Evolutionary conservation across 2,797 vertebrate species (phyloP).

Genomic region (Fundulus diaphanus): DNA sequence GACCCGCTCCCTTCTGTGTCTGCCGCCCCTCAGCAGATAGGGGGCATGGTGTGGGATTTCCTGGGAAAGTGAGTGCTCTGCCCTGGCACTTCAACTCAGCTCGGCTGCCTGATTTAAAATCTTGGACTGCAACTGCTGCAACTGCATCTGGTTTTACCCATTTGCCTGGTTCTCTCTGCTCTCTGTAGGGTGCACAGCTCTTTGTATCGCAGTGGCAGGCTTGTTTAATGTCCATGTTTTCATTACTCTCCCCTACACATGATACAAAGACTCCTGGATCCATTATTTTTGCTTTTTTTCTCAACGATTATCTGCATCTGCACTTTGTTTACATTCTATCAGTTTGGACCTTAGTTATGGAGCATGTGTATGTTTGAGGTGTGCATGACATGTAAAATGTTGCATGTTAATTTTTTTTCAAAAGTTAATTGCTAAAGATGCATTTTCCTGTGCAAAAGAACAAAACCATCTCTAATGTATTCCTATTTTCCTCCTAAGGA

Average conservation of each 20-base stretch:
- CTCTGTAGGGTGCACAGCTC: slow-evolving; percentile 47
- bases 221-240: slow-evolving; percentile 9
- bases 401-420: slow-evolving; percentile 36
- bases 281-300: slow-evolving; percentile 26
- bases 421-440: background rate
- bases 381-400: slow-evolving; percentile 7
- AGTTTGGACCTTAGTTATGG: background rate
- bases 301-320: slow-evolving; percentile 2
- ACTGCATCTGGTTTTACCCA: slow-evolving; percentile 61
- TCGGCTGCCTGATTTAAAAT: slow-evolving; percentile 68
- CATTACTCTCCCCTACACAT: slow-evolving; percentile 6
- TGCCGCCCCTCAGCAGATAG: slow-evolving; percentile 82
- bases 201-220: slow-evolving; percentile 53
- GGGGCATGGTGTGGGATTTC: slow-evolving; percentile 83
- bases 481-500: background rate
- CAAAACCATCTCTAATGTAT: background rate
- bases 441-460: background rate
- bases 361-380: background rate
- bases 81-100: slow-evolving; percentile 80
- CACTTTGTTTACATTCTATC: slow-evolving; percentile 19
- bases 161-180: slow-evolving; percentile 58
- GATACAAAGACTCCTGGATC: slow-evolving; percentile 64
- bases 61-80: slow-evolving; percentile 86
- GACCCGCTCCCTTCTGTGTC: slow-evolving; percentile 82
- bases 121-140: slow-evolving; percentile 58